phyloP scores from a whole-genome alignment of 35 echinoderm and acorn worm species.

The Amphiura filiformis region DNA sequence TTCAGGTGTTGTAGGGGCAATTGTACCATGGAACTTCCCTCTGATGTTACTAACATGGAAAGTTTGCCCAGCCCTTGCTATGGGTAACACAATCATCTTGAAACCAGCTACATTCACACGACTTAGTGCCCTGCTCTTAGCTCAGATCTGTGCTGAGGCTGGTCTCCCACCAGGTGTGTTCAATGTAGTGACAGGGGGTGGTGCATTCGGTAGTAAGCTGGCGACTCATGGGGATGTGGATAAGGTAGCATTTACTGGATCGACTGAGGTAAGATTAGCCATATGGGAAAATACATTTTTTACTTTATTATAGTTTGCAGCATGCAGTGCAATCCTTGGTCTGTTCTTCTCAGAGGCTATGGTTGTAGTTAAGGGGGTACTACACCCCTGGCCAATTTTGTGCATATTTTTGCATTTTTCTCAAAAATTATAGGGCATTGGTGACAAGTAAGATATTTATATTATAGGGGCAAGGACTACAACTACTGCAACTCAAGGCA shows the following conservation, averaged over 20 bases:
- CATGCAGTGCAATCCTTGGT: too few relatives aligned
- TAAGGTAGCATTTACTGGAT: conserved; percentile 98
- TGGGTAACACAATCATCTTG: conserved; percentile 94
- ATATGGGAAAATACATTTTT: too few relatives aligned
- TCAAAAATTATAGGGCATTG: too few relatives aligned
- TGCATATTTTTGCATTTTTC: too few relatives aligned
- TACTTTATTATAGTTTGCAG: too few relatives aligned
- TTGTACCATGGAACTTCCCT: conserved; percentile 98
- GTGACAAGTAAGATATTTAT: too few relatives aligned
- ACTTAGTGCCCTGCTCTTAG: conserved; percentile 85
- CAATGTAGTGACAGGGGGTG: conserved; percentile 95
- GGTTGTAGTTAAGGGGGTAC: too few relatives aligned
- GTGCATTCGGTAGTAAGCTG: conserved; percentile 88
- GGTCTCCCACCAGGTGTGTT: conserved; percentile 93
- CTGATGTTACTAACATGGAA: conserved; percentile 98
- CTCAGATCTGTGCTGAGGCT: conserved; percentile 98
- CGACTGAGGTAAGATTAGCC: conserved; percentile 90
- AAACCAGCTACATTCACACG: conserved; percentile 97
- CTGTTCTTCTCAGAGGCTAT: too few relatives aligned
- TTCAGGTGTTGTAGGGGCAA: conserved; percentile 94
- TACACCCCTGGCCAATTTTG: too few relatives aligned
- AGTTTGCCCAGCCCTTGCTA: conserved; percentile 94
- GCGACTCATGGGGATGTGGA: conserved; percentile 78
- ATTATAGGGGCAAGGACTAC: too few relatives aligned
- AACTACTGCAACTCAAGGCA: too few relatives aligned